A percentile compares a stretch with the other conserved stretches of the same genome.
These are phyloP conservation scores for Hirtodrosophila cameraria DNA, from an alignment of 2,888 invertebrate genomes.

Conservation along the genomic window DNA sequence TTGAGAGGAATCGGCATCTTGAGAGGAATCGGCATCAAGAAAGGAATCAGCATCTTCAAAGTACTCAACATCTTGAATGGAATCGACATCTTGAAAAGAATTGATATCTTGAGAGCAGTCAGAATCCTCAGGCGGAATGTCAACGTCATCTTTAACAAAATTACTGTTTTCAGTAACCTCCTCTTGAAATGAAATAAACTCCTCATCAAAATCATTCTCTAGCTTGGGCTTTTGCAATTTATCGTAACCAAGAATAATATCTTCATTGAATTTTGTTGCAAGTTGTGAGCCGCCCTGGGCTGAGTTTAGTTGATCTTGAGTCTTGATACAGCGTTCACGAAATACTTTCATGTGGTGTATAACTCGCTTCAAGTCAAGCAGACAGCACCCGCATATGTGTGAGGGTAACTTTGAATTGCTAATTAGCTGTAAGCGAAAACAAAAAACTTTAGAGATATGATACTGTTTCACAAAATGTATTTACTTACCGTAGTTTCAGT, in stretches of 20 bases:
- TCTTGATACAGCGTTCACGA: slow-evolving; percentile 48
- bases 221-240: background rate
- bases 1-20: slow-evolving; percentile 1
- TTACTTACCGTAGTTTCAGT: slow-evolving; percentile 38
- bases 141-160: too few relatives aligned
- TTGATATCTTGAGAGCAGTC: too few relatives aligned
- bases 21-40: too few relatives aligned
- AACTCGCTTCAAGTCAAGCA: slow-evolving; percentile 53
- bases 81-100: too few relatives aligned
- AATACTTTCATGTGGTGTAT: slow-evolving; percentile 33
- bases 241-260: background rate
- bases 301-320: slow-evolving; percentile 38
- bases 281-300: background rate
- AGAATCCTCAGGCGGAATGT: too few relatives aligned
- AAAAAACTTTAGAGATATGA: background rate
- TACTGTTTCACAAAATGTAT: background rate
- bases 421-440: slow-evolving; percentile 27
- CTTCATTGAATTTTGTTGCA: background rate
- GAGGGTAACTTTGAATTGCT: slow-evolving; percentile 36
- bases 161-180: too few relatives aligned
- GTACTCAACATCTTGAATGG: too few relatives aligned
- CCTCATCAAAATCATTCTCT: background rate
- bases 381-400: slow-evolving; percentile 58
- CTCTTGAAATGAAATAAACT: too few relatives aligned
- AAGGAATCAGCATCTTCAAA: too few relatives aligned